These are phyloP conservation scores for Polyommatus icarus DNA, from an alignment of 2,888 invertebrate genomes.

Conservation along the genomic window DNA sequence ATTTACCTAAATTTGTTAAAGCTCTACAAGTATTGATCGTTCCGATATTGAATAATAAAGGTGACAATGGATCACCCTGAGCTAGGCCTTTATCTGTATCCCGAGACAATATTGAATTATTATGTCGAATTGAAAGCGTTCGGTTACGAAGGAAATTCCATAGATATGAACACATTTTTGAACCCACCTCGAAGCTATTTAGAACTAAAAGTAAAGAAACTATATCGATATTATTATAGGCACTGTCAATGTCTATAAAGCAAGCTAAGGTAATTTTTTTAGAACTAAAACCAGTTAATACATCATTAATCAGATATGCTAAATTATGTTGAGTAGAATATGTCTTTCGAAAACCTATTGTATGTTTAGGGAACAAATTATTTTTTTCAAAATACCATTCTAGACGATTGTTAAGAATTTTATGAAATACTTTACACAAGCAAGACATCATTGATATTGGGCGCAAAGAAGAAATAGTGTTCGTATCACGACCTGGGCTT, in stretches of 20 bases:
- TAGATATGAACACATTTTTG: background rate
- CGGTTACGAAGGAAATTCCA: background rate
- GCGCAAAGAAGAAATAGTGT: too few species aligned
- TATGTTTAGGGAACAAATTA: too few species aligned
- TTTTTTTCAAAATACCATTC: background rate
- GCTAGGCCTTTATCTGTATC: background rate
- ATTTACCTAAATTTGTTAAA: background rate
- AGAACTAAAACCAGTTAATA: background rate
- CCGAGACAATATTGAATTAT: background rate
- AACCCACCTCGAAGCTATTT: background rate
- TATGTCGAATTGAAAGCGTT: background rate
- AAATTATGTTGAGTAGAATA: slow-evolving; percentile 1
- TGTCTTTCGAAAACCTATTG: background rate
- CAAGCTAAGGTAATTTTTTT: background rate
- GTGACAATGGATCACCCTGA: background rate
- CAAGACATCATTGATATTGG: background rate
- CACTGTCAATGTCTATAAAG: background rate
- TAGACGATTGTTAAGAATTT: background rate
- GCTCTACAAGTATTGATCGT: background rate
- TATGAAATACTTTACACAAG: background rate
- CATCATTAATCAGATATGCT: background rate
- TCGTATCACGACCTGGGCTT: too few species aligned
- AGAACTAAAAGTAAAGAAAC: background rate
- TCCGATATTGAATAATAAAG: background rate
- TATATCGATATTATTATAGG: slow-evolving; percentile 4